Base-by-base conservation (phyloP, 1,140 invertebrate genomes). In the Caenorhabditis tropicalis region DNA sequence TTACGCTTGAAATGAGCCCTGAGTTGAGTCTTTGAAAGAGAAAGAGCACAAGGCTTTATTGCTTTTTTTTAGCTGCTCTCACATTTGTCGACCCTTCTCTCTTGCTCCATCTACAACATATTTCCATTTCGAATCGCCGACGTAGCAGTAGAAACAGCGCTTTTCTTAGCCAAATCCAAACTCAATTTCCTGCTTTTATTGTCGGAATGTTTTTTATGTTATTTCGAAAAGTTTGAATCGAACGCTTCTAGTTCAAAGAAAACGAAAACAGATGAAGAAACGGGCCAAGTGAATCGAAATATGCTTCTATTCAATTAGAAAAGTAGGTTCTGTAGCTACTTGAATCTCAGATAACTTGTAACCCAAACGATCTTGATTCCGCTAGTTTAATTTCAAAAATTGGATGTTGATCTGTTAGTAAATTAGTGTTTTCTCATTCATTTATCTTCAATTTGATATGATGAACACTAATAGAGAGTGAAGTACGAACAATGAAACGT, bases 1-100 rank as follows among this genome's bases (percentile, higher is more conserved):
- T 74, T 46, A 74, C 65, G 65, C 65, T 74, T 74, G 65, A 74
- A 74, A 74, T 74, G 65, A 74, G 65, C 65, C 65, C 65, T 43
- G 65, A 74, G 36, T 74, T 36, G 65, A 74, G 65, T 74, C 33
- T 74, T 74, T 74, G 65, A 74, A 36, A 39, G 65, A 74, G 65
- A 74, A 39, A 74, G 65, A 74, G 65, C 65, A 74, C 65, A 46
- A 74, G 65, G 65, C 65, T 74, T 74, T 74, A 74, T 74, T 74
- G 65, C 65, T 74, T 74, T 74, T 74, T 74, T 74, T 74, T 65
- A 36, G 58, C 33, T 29, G 31, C 19, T 33, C 36, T 43, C 36
- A 43, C 65, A 43, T 36, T 43, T 74, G 65, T 74, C 19, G 43
- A 33, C 65, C 65, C 65, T 74, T 74, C 36, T 46, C 31, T 9